A percentile compares a stretch with the other conserved stretches of the same genome.
phyloP scores from a whole-genome alignment of 2,113 vertebrate species.

The Hippolais icterina region DNA sequence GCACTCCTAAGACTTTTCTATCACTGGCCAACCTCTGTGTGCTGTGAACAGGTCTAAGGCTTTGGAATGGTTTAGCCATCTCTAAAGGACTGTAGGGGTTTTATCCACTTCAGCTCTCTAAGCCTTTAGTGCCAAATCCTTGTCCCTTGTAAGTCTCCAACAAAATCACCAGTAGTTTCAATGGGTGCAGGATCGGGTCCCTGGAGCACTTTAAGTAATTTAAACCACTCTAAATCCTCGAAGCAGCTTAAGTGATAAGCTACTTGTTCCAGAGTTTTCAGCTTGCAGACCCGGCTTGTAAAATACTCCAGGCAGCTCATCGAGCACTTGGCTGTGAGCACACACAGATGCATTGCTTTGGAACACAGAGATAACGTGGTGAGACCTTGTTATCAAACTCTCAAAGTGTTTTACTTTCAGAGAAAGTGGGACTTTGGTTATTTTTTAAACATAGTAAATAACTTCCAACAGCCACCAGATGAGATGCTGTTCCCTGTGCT shows the following conservation, averaged over 20 bases:
- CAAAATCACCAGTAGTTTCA: neutral
- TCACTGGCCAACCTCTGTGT: neutral
- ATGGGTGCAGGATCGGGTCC: slow-evolving; percentile 15
- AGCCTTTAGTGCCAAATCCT: slow-evolving; percentile 43
- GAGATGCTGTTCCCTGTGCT: neutral
- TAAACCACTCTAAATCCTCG: slow-evolving; percentile 50
- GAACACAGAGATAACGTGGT: neutral
- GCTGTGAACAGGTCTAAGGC: neutral
- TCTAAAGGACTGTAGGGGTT: slow-evolving; percentile 12
- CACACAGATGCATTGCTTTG: neutral
- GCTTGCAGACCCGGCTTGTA: neutral
- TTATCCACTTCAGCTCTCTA: slow-evolving; percentile 52
- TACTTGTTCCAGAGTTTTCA: slow-evolving; percentile 54
- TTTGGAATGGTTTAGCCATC: slow-evolving; percentile 35
- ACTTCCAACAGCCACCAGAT: neutral
- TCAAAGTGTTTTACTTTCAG: neutral
- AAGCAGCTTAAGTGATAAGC: slow-evolving; percentile 63
- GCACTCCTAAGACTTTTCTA: neutral
- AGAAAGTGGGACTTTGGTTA: neutral
- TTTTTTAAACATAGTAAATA: neutral
- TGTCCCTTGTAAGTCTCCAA: slow-evolving; percentile 13
- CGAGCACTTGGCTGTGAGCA: neutral
- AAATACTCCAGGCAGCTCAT: neutral
- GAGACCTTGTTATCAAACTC: neutral
- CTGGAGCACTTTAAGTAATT: slow-evolving; percentile 52